Base-by-base conservation (phyloP, 2,888 invertebrate genomes). In the Dolichopus griseipennis region DNA sequence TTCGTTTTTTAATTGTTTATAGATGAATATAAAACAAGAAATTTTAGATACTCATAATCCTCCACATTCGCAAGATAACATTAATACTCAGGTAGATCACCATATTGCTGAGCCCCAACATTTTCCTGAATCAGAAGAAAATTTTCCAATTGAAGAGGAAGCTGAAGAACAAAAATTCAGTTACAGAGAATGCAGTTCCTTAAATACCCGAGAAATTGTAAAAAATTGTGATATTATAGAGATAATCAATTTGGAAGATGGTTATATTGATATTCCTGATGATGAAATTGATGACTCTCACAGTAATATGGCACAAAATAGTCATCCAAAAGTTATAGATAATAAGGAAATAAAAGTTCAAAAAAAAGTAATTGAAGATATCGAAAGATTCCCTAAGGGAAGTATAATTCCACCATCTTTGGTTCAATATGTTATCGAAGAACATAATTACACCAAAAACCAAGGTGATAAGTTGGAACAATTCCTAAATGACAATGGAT, bases 171-270 rank as follows among this genome's bases (percentile, higher is more conserved):
- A 64, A 63, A 21, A 63, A 41, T 33, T 12, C 3, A 3, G 2
- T 22, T 18, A 33, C 7, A n/a, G 20, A 4, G 64, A 64, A 9
- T n/a, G 10, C 1, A 64, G 22, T 62, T 72, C 0, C 0, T 70
- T 78, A 2, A 80, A 79, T 66, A 74, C 78, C 0, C 78, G 78
- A 69, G 79, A 79, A 65, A 80, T 81, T 0, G 78, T 81, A 4
- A 78, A 80, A 65, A 80, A 81, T 68, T 81, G 81, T 73, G 81
- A 81, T 72, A 81, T 81, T 62, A 81, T 81, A 79, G 81, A 81
- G 71, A 79, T 81, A 2, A 79, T 81, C 6, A 78, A 80, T 65
- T 72, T 81, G 22, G 80, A 81, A 66, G 81, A 80, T 73, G 78
- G 78, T 0, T 81, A 78, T 34, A 81, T 81, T 61, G 78, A 81